Base-by-base conservation (phyloP, 2,888 invertebrate genomes). In the Drosophila falleni region DNA sequence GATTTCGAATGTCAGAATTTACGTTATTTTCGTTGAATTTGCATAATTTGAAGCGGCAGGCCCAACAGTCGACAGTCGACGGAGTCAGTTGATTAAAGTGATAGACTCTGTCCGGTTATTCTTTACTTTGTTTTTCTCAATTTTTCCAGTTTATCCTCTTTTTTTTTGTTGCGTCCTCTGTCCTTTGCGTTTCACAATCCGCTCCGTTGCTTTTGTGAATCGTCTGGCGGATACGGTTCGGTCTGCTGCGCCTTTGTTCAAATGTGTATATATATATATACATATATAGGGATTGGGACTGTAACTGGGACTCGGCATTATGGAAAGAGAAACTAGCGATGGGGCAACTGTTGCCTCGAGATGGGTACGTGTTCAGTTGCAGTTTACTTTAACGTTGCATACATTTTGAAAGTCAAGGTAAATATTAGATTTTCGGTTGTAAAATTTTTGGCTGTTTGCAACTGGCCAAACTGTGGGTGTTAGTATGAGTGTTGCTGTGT, bases 341-440 rank as follows among this genome's bases (percentile, higher is more conserved):
- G 46, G 31, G 46, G 47, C 31, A 39, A 39, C 39, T 60, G 54
- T n/a, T 29, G 65, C 51, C 37, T 19, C 37, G 50, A 15, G 55
- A 53, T 51, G 68, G 64, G 55, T 26, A 68, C 80, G 76, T 78
- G 71, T 86, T 73, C 78, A 80, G 87, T 68, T 86, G 75, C 83
- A 80, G 80, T 86, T 88, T 72, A 83, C 88, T 77, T 83, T 86
- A 67, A 62, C 80, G 59, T 51, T 58, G 78, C 80, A 80, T 80
- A 80, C 78, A 76, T 79, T 79, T 80, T 71, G 87, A 85, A 85
- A 85, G 84, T 85, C 87, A 85, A 88, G 88, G 84, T 88, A 85
- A 85, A 85, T 85, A 85, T 85, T 85, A 86, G 87, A 88, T 88
- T 86, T 86, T 80, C 59, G 82, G 73, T 86, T 83, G 78, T 80